Conservation (phyloP, 2,113 vertebrate species). For the Dasyornis broadbenti region DNA sequence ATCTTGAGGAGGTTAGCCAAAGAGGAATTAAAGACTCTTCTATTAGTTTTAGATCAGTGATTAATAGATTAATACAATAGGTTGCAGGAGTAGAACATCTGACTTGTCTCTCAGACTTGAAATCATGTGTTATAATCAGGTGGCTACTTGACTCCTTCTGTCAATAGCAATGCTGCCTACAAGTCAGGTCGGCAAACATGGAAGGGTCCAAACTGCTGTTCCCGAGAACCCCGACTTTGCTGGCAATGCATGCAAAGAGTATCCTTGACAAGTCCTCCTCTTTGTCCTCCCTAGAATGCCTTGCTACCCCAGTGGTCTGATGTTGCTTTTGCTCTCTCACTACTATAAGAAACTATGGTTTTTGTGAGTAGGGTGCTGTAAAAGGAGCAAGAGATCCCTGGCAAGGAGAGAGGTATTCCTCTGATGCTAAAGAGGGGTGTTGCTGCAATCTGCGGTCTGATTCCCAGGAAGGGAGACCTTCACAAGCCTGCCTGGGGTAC, state of each 20-base stretch:
- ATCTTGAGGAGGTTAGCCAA: neutral
- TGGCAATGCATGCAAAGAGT: neutral
- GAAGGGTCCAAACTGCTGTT: neutral
- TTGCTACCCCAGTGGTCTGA: neutral
- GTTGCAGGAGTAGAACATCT: neutral
- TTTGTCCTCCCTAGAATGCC: neutral
- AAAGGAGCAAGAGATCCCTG: neutral
- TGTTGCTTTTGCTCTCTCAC: neutral
- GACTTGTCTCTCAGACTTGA: neutral
- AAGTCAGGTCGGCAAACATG: neutral
- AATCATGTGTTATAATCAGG: neutral
- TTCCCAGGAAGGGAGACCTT: neutral
- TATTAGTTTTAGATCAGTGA: neutral
- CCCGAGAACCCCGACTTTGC: neutral
- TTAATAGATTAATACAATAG: neutral
- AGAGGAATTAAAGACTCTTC: neutral
- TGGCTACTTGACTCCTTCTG: neutral
- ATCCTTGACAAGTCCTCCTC: neutral
- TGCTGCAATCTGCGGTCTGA: neutral
- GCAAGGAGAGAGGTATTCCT: neutral
- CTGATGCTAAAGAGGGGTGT: neutral
- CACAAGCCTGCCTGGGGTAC: neutral
- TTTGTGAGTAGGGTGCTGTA: neutral
- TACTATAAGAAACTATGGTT: neutral
- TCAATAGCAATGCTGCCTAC: neutral